Evolutionary conservation across 1,140 invertebrate genomes (phyloP), one percentile per base, ranked within the genome.

Genomic region (Oreohelix idahoensis): DNA sequence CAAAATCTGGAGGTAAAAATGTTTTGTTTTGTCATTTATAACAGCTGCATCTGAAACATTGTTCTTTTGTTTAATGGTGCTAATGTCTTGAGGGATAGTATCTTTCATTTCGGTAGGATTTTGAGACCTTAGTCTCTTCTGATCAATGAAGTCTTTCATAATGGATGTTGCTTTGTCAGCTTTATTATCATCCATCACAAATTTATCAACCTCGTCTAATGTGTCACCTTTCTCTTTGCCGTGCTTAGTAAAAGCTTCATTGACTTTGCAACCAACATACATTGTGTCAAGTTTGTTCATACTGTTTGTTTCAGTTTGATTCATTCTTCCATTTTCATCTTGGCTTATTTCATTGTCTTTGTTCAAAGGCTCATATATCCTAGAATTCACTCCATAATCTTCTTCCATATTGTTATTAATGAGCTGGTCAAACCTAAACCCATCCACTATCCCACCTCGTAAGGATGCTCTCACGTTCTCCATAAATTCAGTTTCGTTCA

Each of bases 401-500:
- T 29, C n/a, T 32, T 66, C 63, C 2, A 4, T 5, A n/a, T n/a
- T n/a, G 10, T 51, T 53, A 66, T 36, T 23, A n/a, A 80, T 26
- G 20, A 82, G 51, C n/a, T 29, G 13, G 51, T 82, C 80, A 82
- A 82, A 82, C 11, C 8, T 5, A n/a, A 74, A 20, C 10, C 80
- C 80, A 2, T 82, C 80, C 13, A 82, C 35, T n/a, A 53, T 71
- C n/a, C 51, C 80, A 4, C 80, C 80, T 20, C 51, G 0, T 17
- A 82, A 20, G 4, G 80, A 75, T 15, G 13, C 23, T 38, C 71
- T 82, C 26, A 82, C 80, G 29, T 82, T 82, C 36, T 75, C 39
- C 15, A 23, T 13, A 20, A 80, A 71, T 29, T 82, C 80, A 0
- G 2, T 0, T 29, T 82, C 71, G 26, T 82, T 35, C 49, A 49